phyloP scores from a whole-genome alignment of 2,113 vertebrate species.

The Eulemur rufifrons region DNA sequence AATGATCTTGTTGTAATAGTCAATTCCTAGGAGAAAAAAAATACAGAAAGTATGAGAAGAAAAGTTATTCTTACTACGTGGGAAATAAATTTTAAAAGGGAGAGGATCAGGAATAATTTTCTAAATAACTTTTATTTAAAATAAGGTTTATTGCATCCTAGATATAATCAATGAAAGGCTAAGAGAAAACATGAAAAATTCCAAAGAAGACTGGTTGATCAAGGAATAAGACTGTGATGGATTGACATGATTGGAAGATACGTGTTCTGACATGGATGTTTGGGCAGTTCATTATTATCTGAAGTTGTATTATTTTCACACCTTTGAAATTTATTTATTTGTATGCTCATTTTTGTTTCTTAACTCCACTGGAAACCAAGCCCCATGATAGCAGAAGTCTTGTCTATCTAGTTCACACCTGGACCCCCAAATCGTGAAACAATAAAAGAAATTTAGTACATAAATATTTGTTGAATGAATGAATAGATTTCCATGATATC shows the following conservation, averaged over 20 bases:
- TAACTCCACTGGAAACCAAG: not conserved
- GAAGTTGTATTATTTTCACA: not conserved
- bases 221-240: not conserved
- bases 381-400: not conserved
- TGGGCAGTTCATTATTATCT: not conserved
- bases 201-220: not conserved
- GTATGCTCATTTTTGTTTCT: not conserved
- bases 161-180: not conserved
- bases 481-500: not conserved
- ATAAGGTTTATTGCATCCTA: not conserved
- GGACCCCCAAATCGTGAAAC: not conserved
- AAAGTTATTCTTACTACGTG: constrained; percentile 3
- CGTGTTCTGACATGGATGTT: not conserved
- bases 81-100: not conserved
- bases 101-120: not conserved
- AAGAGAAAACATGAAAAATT: not conserved
- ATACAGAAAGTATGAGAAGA: not conserved
- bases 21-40: constrained; percentile 78
- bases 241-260: not conserved
- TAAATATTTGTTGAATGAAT: not conserved
- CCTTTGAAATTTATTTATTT: not conserved
- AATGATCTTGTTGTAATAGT: constrained; percentile 89
- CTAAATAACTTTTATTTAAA: not conserved
- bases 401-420: not conserved
- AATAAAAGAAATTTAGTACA: not conserved